Evolutionary conservation across 2,888 invertebrate genomes (phyloP).

Genomic region (Dicycla oo): DNA sequence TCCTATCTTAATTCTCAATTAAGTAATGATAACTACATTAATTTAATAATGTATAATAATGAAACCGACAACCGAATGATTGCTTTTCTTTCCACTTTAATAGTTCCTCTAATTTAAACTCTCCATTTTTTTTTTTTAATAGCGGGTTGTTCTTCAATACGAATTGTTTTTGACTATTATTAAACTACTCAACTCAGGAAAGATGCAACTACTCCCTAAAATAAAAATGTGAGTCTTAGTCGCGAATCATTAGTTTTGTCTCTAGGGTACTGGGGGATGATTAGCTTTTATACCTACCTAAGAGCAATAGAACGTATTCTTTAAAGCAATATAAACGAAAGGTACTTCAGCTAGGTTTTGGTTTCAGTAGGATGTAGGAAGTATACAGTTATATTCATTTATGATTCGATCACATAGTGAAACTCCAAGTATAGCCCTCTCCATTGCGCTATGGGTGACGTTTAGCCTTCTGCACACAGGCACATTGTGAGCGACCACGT

Average conservation of each 20-base stretch:
- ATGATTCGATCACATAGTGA: too few species aligned
- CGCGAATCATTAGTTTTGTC: slow-evolving; percentile 12
- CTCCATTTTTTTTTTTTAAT: not conserved
- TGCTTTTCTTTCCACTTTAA: not conserved
- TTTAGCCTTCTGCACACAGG: too few species aligned
- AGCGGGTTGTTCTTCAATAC: not conserved
- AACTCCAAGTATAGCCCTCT: too few species aligned
- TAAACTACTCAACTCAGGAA: not conserved
- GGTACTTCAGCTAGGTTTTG: not conserved
- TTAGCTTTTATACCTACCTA: not conserved
- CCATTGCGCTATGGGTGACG: too few species aligned
- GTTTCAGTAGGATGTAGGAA: not conserved
- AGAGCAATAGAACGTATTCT: slow-evolving; percentile 1
- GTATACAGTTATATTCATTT: not conserved
- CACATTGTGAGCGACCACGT: not conserved
- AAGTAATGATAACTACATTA: not conserved
- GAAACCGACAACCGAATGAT: not conserved
- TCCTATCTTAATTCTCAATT: not conserved
- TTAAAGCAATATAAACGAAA: slow-evolving; percentile 4
- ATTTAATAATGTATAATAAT: too few species aligned
- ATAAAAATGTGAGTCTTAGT: not conserved
- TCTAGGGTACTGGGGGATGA: slow-evolving; percentile 1
- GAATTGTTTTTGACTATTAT: not conserved
- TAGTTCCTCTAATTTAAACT: not conserved
- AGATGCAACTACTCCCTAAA: not conserved